Evolutionary conservation across 2,113 vertebrate genomes (phyloP), one percentile per base, ranked within the genome.

Genomic region (Nesogale talazaci): DNA sequence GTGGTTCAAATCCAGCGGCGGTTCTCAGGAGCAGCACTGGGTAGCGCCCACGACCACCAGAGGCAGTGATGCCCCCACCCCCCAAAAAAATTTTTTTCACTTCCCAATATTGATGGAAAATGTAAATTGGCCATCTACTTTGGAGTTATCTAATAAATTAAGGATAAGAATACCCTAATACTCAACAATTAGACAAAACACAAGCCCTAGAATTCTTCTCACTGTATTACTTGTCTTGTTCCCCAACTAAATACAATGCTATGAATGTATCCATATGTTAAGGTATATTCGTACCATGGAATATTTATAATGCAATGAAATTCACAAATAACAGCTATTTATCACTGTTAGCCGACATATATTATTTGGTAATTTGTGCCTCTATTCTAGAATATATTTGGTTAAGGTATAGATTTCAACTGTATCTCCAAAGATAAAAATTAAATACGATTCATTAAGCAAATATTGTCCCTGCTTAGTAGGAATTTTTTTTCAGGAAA

Each of bases 331-430:
- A 16, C 56, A 11, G 16, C 56, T 16, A n/a, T n/a, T n/a, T n/a
- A n/a, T n/a, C n/a, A n/a, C n/a, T n/a, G n/a, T n/a, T n/a, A n/a
- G n/a, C n/a, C n/a, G n/a, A n/a, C n/a, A n/a, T n/a, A 57, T 16
- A 57, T 57, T 57, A 57, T 75, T 80, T 88, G n/a, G n/a, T n/a
- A n/a, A 65, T 65, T 93, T 86, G 83, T 93, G 83, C 91, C 59
- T 90, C 87, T 85, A 34, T 38, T 84, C n/a, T 69, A 91, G 75
- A 76, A 81, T 91, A 91, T 88, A 88, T 22, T 77, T 70, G 23
- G 61, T 85, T 27, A 91, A 88, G 88, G 9, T n/a, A 61, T 59
- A 90, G 23, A 83, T 75, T 94, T 61, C 46, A 92, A 38, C 65
- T 56, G 3, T 79, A 84, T 67, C 11, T 74, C 10, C 16, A 90